Base-by-base conservation (phyloP, 2,113 vertebrate species). In the Cryptotis parvus region DNA sequence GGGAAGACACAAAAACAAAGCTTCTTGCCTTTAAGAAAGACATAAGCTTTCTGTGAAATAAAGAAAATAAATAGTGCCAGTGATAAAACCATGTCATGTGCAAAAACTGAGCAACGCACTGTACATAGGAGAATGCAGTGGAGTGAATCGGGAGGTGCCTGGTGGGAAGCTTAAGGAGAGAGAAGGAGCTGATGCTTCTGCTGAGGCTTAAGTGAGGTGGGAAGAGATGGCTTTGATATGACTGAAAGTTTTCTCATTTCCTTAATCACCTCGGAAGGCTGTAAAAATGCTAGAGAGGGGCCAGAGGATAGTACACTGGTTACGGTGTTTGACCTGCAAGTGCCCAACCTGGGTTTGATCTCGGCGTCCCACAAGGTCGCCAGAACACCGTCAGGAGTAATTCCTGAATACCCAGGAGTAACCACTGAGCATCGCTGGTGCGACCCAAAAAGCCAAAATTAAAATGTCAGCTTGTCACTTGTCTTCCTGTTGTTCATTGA, bases 61-160 rank as follows among this genome's bases (percentile, higher is more conserved):
- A 43, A 68, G 72, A 84, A 65, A 68, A 77, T 1, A 63, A 76
- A 68, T 10, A 45, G 24, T 1, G 22, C 43, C 43, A 45, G 6
- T 55, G 52, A 55, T 55, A 20, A 55, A 55, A 55, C 18, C 15
- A 55, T 22, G 7, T 14, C 52, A 39, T 63, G 20, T 70, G 29
- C 45, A 58, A 90, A 87, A 65, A 37, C n/a, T 6, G 79, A 92
- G 41, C 85, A 45, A 58, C 45, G 35, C 58, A 26, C 77, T 68
- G 31, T 18, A 31, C 73, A 45, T 0, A 65, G 39, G 31, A 79
- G 73, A 63, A 16, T 41, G 41, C 35, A 45, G 33, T 0, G 1
- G 18, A n/a, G 27, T 41, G 55, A 39, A 24, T 27, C 5, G 63
- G 79, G 33, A 37, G 37, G 16, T 16, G 7, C 18, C n/a, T 52